phyloP scores from a whole-genome alignment of 2,113 vertebrate genomes.

The Pachypanchax playfairii region DNA sequence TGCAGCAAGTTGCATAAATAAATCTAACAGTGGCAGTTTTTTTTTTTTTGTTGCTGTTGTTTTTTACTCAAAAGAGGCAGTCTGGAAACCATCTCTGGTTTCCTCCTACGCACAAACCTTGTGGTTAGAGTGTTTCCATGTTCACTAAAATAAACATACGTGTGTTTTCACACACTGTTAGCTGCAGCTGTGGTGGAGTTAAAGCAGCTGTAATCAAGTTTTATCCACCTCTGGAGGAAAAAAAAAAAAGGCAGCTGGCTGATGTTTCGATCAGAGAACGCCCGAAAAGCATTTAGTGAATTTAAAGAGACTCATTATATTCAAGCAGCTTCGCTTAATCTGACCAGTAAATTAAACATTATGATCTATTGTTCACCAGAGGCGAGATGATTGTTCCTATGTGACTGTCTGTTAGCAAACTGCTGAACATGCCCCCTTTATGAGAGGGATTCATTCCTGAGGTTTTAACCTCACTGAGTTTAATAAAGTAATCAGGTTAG shows the following conservation, averaged over 20 bases:
- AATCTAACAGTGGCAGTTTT: constrained; percentile 37
- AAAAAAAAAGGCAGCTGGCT: neutral
- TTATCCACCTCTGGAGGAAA: too few relatives aligned
- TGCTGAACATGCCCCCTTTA: constrained; percentile 26
- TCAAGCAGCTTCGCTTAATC: neutral
- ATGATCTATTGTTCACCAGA: too few relatives aligned
- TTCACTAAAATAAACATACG: constrained; percentile 40
- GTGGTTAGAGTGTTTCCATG: constrained; percentile 61
- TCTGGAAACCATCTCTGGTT: constrained; percentile 63
- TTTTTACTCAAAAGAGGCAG: constrained; percentile 44
- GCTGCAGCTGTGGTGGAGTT: neutral
- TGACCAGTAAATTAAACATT: neutral
- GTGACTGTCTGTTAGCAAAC: neutral
- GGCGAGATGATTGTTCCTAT: neutral
- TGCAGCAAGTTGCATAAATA: constrained; percentile 50
- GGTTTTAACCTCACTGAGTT: constrained; percentile 54
- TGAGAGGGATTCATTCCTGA: constrained; percentile 43
- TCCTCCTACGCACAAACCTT: constrained; percentile 55
- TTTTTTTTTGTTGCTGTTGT: too few relatives aligned
- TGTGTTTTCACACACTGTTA: neutral
- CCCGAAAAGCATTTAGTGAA: neutral
- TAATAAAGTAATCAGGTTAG: constrained; percentile 69
- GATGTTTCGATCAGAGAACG: neutral
- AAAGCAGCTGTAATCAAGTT: neutral
- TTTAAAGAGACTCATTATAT: neutral